Evolutionary conservation across 2,797 vertebrate species (phyloP).

Genomic region (Notolepis coatsorum): DNA sequence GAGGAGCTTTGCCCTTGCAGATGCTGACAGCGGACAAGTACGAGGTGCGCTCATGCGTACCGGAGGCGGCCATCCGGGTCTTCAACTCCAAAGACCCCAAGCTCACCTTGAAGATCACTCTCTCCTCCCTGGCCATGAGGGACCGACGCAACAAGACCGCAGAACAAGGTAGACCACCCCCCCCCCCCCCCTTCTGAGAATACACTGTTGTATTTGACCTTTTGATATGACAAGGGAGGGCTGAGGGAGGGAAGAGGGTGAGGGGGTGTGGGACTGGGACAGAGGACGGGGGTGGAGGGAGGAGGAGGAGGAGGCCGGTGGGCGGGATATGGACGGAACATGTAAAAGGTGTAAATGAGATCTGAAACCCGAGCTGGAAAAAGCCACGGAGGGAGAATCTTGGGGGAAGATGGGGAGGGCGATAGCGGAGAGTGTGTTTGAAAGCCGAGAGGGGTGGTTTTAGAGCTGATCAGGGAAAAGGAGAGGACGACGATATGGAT

Average conservation of each 20-base stretch:
- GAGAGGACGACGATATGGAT: slow-evolving; percentile 46
- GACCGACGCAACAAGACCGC: slow-evolving; percentile 82
- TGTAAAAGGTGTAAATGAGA: neutral
- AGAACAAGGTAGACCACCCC: slow-evolving; percentile 89
- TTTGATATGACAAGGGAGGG: slow-evolving; percentile 17
- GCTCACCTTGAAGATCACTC: slow-evolving; percentile 90
- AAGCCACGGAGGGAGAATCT: neutral
- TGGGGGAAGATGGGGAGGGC: neutral
- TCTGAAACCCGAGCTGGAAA: slow-evolving; percentile 12
- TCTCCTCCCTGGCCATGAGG: slow-evolving; percentile 90
- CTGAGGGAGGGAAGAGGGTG: neutral
- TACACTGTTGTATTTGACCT: slow-evolving; percentile 39
- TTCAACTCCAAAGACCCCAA: slow-evolving; percentile 87
- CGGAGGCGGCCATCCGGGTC: slow-evolving; percentile 90
- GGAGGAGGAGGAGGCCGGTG: neutral
- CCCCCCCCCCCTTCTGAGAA: neutral
- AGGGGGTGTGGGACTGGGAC: neutral
- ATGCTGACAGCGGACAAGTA: slow-evolving; percentile 91
- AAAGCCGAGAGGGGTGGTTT: slow-evolving; percentile 34
- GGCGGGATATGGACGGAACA: neutral
- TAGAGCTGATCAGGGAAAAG: neutral
- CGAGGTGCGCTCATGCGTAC: slow-evolving; percentile 85
- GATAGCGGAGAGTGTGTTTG: slow-evolving; percentile 26
- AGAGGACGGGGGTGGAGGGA: neutral
- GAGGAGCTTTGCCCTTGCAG: slow-evolving; percentile 78